Conservation (phyloP, 2,797 vertebrate species). For the Synaphobranchus kaupii region DNA sequence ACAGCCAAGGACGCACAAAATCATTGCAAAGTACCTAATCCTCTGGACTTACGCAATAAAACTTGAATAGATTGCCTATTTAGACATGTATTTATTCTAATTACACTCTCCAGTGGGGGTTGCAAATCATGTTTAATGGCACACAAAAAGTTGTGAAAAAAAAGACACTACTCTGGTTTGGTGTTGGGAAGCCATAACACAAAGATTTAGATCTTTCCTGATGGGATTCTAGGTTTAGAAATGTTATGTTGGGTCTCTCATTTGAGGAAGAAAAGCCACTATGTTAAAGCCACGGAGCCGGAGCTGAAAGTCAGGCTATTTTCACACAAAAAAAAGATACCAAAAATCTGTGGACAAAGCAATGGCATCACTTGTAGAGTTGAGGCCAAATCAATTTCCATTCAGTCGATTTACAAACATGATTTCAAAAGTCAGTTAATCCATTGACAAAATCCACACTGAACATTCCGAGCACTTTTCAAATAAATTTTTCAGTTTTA, state of each 20-base stretch:
- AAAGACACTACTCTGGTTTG: neutral
- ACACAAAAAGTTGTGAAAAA: neutral
- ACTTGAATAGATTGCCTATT: neutral
- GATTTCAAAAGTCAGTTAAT: too few species aligned
- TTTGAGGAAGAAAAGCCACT: neutral
- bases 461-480: too few species aligned
- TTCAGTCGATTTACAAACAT: too few species aligned
- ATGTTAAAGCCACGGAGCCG: neutral
- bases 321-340: neutral
- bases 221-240: neutral
- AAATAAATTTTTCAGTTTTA: too few species aligned
- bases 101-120: neutral
- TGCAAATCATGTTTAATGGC: neutral
- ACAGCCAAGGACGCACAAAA: neutral
- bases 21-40: neutral
- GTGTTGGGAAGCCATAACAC: neutral
- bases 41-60: neutral
- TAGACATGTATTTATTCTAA: neutral
- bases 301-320: neutral
- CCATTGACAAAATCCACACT: too few species aligned
- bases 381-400: too few species aligned
- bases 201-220: neutral
- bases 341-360: neutral
- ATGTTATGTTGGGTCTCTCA: neutral
- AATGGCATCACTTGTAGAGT: neutral